Evolutionary conservation across 2,113 vertebrate species (phyloP).

Genomic region (Takifugu bimaculatus): DNA sequence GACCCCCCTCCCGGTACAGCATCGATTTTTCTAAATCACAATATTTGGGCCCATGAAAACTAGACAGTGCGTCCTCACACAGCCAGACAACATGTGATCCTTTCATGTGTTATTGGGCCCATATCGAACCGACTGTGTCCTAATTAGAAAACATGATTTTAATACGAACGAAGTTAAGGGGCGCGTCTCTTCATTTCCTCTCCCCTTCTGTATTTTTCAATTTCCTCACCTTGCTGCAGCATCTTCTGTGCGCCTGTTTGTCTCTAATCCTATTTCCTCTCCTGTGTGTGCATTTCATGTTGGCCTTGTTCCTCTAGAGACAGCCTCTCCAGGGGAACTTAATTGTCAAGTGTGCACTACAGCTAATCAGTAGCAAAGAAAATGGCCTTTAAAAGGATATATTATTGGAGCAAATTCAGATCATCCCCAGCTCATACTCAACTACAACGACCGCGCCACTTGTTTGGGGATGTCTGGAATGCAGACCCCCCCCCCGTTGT

Average conservation of each 20-base stretch:
- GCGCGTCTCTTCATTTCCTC: neutral
- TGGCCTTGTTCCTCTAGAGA: constrained; percentile 25
- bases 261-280: constrained; percentile 9
- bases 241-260: neutral
- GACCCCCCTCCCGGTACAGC: constrained; percentile 52
- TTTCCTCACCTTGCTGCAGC: neutral
- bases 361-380: constrained; percentile 72
- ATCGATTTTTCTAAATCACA: constrained; percentile 53
- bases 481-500: constrained; percentile 38
- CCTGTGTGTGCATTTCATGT: constrained; percentile 33
- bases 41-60: constrained; percentile 24
- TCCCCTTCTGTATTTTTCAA: neutral
- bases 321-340: constrained; percentile 58
- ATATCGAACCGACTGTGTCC: neutral
- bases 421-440: constrained; percentile 67
- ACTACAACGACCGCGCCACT: constrained; percentile 41
- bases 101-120: neutral
- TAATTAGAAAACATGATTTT: neutral
- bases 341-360: constrained; percentile 77
- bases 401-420: constrained; percentile 76
- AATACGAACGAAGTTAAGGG: neutral
- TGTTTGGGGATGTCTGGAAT: constrained; percentile 70
- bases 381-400: constrained; percentile 75
- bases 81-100: neutral
- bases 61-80: constrained; percentile 6